Evolutionary conservation across 1,140 invertebrate species (phyloP), one percentile per base, ranked within the genome.

Genomic region (Trichoplusia ni): DNA sequence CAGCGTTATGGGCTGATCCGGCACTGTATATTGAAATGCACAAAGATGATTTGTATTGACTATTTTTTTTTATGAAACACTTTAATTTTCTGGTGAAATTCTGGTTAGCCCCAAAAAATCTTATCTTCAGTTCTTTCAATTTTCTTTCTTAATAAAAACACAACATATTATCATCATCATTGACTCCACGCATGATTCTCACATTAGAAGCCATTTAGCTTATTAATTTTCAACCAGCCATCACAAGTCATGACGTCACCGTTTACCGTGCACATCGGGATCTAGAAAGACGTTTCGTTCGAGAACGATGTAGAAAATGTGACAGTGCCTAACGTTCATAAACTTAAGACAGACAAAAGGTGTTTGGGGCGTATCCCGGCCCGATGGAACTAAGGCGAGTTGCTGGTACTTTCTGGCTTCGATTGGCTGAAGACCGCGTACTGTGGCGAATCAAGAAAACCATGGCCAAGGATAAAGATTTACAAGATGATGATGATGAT

Each of bases 391-490:
- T 60, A 7, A 42, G 56, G 11, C 25, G 56, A 31, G 29, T 60
- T 13, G 54, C 37, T 18, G 56, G 56, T 23, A 46, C 38, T 4
- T 60, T 60, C 29, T 60, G 56, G 56, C 40, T 60, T 21, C 27
- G 11, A 5, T 35, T 60, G 27, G 40, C 40, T 1, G 40, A 60
- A 9, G 56, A 60, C 18, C 56, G 56, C 56, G 56, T 60, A 6
- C 47, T 42, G 56, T 60, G 56, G 56, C 16, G 56, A 21, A 2
- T 60, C 40, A 60, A 60, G 56, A 60, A 19, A n/a, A 35, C 56
- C 29, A 13, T 46, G 21, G 13, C 40, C 6, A 60, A 42, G 8
- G 8, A 25, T 19, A 60, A 60, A 60, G 56, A 60, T 40, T 60
- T 46, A 60, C 27, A 60, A 18, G 42, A 60, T 35, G 56, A 60